Conservation (phyloP, 1,140 invertebrate species). For the honey bee (Apis mellifera) region DNA sequence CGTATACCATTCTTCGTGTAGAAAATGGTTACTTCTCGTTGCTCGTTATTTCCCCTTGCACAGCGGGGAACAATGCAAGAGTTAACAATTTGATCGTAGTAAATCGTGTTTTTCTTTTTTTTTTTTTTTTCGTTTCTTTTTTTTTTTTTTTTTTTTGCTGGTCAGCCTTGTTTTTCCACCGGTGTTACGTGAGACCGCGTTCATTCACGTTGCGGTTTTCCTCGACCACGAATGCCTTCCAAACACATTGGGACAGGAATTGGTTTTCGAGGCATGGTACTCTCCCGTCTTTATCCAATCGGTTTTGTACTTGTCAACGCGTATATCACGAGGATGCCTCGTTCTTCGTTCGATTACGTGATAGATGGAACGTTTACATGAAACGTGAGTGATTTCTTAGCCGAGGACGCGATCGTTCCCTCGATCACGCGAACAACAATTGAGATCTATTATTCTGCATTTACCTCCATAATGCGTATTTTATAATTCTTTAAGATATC, state of each 20-base stretch:
- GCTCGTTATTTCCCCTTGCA: too few species aligned
- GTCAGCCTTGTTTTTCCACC: slow-evolving; percentile 55
- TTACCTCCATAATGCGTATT: too few species aligned
- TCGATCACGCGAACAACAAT: slow-evolving; percentile 28
- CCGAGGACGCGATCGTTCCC: background rate
- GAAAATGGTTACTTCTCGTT: too few species aligned
- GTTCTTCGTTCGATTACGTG: slow-evolving; percentile 40
- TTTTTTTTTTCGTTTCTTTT: too few species aligned
- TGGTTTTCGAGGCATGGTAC: background rate
- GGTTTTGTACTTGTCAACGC: slow-evolving; percentile 36
- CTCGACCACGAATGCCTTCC: slow-evolving; percentile 51
- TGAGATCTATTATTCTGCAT: too few species aligned
- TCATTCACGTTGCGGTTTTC: slow-evolving; percentile 65
- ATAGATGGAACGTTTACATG: slow-evolving; percentile 39
- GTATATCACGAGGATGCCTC: slow-evolving; percentile 26
- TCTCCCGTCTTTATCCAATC: background rate
- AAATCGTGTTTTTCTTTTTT: slow-evolving; percentile 32
- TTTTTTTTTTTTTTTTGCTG: slow-evolving; percentile 9
- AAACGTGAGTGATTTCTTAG: slow-evolving; percentile 28
- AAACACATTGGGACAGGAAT: slow-evolving; percentile 43
- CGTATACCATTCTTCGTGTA: too few species aligned
- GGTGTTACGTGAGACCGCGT: slow-evolving; percentile 45
- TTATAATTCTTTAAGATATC: too few species aligned
- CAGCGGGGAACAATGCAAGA: slow-evolving; percentile 5
- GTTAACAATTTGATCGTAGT: slow-evolving; percentile 24